Conservation (phyloP, 2,888 invertebrate species). For the Drosophila imparisetae region DNA sequence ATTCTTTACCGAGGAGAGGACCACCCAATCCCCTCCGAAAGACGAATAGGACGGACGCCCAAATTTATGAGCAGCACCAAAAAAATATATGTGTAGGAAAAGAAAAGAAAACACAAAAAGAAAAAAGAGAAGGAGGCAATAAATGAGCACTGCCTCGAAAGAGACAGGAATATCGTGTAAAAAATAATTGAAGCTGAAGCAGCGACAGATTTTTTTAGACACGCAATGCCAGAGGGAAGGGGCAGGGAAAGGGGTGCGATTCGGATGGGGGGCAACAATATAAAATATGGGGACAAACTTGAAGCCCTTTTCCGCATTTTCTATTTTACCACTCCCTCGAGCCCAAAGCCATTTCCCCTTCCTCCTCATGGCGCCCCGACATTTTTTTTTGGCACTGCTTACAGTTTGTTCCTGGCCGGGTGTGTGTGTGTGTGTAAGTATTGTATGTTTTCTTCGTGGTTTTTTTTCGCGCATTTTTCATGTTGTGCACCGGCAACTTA, state of each 20-base stretch:
- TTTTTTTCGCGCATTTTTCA: constrained; percentile 55
- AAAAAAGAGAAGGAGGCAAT: constrained; percentile 36
- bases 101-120: constrained; percentile 33
- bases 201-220: constrained; percentile 74
- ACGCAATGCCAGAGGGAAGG: constrained; percentile 22
- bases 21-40: constrained; percentile 4
- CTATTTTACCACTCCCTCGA: neutral
- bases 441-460: constrained; percentile 24
- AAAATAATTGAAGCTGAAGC: constrained; percentile 79
- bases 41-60: constrained; percentile 48
- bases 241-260: constrained; percentile 2
- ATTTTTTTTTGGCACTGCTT: constrained; percentile 48
- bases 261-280: constrained; percentile 7
- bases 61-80: constrained; percentile 76
- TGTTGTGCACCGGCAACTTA: constrained; percentile 71
- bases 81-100: constrained; percentile 56
- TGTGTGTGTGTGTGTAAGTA: constrained; percentile 14
- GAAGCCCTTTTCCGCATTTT: constrained; percentile 62
- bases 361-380: constrained; percentile 32
- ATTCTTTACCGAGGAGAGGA: constrained; percentile 65
- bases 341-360: neutral
- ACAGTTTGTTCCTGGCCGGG: constrained; percentile 24
- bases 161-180: constrained; percentile 73
- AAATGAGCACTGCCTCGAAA: constrained; percentile 56
- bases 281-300: constrained; percentile 41